Evolutionary conservation across 23 tunicate species (phyloP), one percentile per base, ranked within the genome.

Genomic region (Trididemnum clinides): DNA sequence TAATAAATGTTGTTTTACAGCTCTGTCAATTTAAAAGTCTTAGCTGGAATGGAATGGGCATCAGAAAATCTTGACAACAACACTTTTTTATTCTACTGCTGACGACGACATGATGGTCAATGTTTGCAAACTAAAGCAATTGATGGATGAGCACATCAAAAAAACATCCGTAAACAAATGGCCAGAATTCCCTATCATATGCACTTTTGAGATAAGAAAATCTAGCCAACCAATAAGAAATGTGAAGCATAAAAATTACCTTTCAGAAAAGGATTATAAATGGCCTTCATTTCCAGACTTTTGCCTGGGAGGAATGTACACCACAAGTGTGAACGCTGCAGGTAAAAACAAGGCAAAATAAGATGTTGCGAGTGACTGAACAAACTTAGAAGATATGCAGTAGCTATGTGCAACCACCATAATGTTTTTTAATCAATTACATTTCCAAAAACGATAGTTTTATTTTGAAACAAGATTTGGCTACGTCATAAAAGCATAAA

Each of bases 41-140:
- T 74, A 7, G 81, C 81, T 39, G 81, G 81, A 2, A 74, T 74
- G 81, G 23, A 74, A 39, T 74, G 81, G 81, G 81, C 81, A 10
- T 37, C 81, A 10, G 81, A 74, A 38, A 74, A 74, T 39, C 28
- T 74, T 3, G 18, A 27, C 2, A 27, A 74, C 10, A 28, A 74
- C 20, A 6, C 7, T 36, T 39, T n/a, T 36, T 74, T 74, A 74
- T 74, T 74, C 81, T 18, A 12, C 81, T 21, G 25, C 28, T 39
- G 81, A 74, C 38, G 81, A 74, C 58, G 81, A 74, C 30, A 36
- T 74, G 57, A 4, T 39, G 6, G 58, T 74, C 30, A 39, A 74
- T 30, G 6, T 74, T 18, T 57, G 81, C 6, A 38, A 25, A 74
- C 7, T 39, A 3, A 57, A 74, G n/a, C 58, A 74, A 20, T 10